A percentile compares a stretch with the other conserved stretches of the same genome.
Evolutionary conservation across 1,140 invertebrate species (phyloP).

Genomic region (Ceratoteleas bidentatus): DNA sequence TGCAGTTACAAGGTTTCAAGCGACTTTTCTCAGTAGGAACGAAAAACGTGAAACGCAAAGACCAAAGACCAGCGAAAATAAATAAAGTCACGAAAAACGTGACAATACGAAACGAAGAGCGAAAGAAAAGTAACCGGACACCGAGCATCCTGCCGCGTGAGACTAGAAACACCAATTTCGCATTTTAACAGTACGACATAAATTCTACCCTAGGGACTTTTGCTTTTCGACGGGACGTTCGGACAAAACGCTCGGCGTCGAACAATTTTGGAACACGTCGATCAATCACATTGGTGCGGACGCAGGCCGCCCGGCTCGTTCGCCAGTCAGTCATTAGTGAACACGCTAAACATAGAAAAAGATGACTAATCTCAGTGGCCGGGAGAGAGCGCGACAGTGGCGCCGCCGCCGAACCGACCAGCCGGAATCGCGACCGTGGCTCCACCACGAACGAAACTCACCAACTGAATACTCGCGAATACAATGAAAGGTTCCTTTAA

Average conservation of each 20-base stretch:
- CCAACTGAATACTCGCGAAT: too few relatives aligned
- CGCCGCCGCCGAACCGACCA: too few relatives aligned
- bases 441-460: too few relatives aligned
- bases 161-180: slow-evolving; percentile 78
- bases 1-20: too few relatives aligned
- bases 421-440: too few relatives aligned
- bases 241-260: slow-evolving; percentile 27
- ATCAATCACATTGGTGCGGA: slow-evolving; percentile 70
- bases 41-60: slow-evolving; percentile 14
- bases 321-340: slow-evolving; percentile 58
- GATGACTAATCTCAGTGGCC: background rate
- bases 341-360: slow-evolving; percentile 62
- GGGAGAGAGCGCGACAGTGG: too few relatives aligned
- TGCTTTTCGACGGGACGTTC: slow-evolving; percentile 54
- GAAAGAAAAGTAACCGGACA: slow-evolving; percentile 45
- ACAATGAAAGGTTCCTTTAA: too few relatives aligned
- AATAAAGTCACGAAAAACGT: slow-evolving; percentile 10
- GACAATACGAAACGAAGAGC: background rate
- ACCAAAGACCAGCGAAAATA: slow-evolving; percentile 2
- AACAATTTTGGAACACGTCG: slow-evolving; percentile 73
- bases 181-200: slow-evolving; percentile 72
- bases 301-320: slow-evolving; percentile 30
- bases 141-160: slow-evolving; percentile 62
- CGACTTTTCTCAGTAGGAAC: background rate
- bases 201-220: slow-evolving; percentile 69